Base-by-base conservation (phyloP, 2,888 invertebrate genomes). In the Oscheius sp. region DNA sequence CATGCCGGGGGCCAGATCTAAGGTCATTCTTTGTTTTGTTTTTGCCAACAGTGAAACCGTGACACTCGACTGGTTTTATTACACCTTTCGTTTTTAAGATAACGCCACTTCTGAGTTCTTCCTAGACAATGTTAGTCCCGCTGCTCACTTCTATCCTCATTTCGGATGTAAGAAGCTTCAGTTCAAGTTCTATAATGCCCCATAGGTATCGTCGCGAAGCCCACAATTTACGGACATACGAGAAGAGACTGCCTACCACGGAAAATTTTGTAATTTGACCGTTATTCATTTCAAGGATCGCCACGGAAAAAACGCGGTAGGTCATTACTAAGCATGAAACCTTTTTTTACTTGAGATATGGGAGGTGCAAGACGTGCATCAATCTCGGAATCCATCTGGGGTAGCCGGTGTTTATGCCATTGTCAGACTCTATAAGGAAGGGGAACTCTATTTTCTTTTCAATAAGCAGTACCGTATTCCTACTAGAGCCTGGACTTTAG, bases 1-100 rank as follows among this genome's bases (percentile, higher is more conserved):
- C 61, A 61, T 55, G 61, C 61, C 61, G 2, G 23, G 41, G 61
- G 43, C 21, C 41, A 16, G 21, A 43, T 18, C 66, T 52, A 66
- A 66, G 66, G 66, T 66, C 66, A 66, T 66, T 25, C 66, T 66
- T 66, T 66, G 66, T 66, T 66, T 66, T 66, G 49, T 66, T 52
- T n/a, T 46, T 66, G 66, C 25, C 66, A 49, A 66, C 49, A 66
- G 66, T 66, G 66, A 66, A 35, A 66, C 66, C 66, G 52, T 29
- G 35, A 49, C 52, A 66, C 25, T 61, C n/a, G 66, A 66, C 66
- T 66, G 66, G 66, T 66, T 66, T 66, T 66, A 52, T 66, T 66
- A 66, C 66, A 66, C 66, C 35, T 66, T 66, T 25, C 16, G 45
- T 49, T 66, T 66, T 52, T 25, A 35, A 52, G 66, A 66, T 52